phyloP scores from a whole-genome alignment of 2,113 vertebrate species.

The Chrysemys picta region DNA sequence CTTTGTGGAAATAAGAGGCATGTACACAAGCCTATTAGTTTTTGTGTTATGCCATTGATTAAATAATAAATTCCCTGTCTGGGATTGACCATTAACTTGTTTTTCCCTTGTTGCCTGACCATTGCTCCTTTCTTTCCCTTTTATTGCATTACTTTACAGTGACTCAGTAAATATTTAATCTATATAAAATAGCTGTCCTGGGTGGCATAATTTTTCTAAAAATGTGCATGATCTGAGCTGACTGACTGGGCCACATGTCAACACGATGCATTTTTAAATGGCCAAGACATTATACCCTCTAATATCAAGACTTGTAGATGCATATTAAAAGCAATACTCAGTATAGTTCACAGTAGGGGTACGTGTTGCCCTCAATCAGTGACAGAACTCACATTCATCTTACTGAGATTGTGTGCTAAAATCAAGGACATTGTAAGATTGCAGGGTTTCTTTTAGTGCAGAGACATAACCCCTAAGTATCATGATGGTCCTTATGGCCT shows the following conservation, averaged over 20 bases:
- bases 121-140: not conserved
- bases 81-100: not conserved
- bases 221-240: no score
- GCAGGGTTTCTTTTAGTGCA: not conserved
- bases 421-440: not conserved
- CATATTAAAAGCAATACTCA: not conserved
- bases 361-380: not conserved
- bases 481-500: not conserved
- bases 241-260: no score
- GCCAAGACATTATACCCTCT: no score
- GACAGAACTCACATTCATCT: not conserved
- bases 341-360: not conserved
- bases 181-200: not conserved
- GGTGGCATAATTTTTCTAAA: not conserved
- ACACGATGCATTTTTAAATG: no score
- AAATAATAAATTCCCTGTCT: not conserved
- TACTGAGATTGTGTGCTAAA: not conserved
- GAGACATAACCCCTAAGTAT: not conserved
- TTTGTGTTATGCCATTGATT: not conserved
- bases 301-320: not conserved
- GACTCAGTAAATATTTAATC: not conserved
- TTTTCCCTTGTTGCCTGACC: not conserved
- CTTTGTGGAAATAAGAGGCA: not conserved
- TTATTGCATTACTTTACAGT: not conserved
- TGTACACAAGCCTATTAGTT: not conserved